Base-by-base conservation (phyloP, 2,888 invertebrate species). In the Apeira syringaria region DNA sequence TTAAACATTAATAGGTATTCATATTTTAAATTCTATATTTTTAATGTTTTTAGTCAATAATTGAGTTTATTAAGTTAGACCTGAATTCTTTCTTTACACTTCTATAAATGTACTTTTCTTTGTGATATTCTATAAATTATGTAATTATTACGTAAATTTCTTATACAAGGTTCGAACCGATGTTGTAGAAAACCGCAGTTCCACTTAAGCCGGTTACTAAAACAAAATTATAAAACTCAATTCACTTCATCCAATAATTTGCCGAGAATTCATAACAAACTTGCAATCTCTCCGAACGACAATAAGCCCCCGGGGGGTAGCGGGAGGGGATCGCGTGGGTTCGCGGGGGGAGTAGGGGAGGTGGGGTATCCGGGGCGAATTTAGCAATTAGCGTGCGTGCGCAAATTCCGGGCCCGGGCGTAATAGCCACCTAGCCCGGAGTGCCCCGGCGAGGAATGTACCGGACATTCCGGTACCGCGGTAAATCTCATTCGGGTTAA, bases 341-440 rank as follows among this genome's bases (percentile, higher is more conserved):
- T 15, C 2, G n/a, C n/a, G 30, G 28, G 50, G 41, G 33, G 24
- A 9, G 33, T 37, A 41, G 35, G 33, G 45, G 29, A 13, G 37
- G 45, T 35, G 42, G 50, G 42, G 42, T 28, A 37, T 48, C 32
- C 47, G 41, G 68, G 66, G 75, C 73, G 64, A 80, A 79, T 79
- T 81, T 81, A 75, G 77, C 81, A 81, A 82, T 82, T 81, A 82
- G 73, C 77, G 80, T 76, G 79, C 74, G 64, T 69, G 68, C 64
- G 68, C 68, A 66, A 58, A 67, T 69, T 66, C 75, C 74, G 64
- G 49, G 61, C 54, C 59, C 58, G 56, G 57, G 38, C 52, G 40
- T 70, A 71, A 74, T 70, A 69, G 70, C 71, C 69, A 75, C 74
- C 73, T 74, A 74, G 67, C 59, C 59, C 29, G 46, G 44, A 24